Base-by-base conservation (phyloP, 2,113 vertebrate species). In the Xenotilapia longispinis region DNA sequence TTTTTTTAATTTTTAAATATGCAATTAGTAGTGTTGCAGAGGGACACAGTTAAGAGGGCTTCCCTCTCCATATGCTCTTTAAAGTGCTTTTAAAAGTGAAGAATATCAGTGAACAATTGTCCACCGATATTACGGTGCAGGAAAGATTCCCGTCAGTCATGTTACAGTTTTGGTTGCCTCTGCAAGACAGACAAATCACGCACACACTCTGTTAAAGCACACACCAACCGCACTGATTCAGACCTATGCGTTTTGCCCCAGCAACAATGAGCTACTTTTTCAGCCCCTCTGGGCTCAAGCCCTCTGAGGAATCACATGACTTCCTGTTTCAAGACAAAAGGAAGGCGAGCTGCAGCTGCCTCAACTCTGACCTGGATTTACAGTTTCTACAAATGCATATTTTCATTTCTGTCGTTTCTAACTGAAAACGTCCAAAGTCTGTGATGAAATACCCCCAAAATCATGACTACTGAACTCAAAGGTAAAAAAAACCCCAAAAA, bases 321-420 rank as follows among this genome's bases (percentile, higher is more conserved):
- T 96, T 95, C 95, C 95, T 95, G 94, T 88, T 91, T 89, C 91
- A 86, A 93, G 54, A 88, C 89, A 84, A 82, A 87, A 93, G 92
- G 87, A 94, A 93, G 85, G 75, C 88, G 40, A 86, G 85, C 65
- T 82, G 87, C 54, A 88, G 79, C 87, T 88, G 60, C 26, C 73
- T 79, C 26, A 45, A 68, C 88, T 82, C 53, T 73, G 36, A 33
- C 38, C 45, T 58, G 4, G 23, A 28, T 55, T 36, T 53, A 33
- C 49, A 49, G 45, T 57, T 81, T 89, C 47, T 84, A n/a, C 57
- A 57, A 33, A 21, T 23, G 28, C 12, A 12, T 15, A 31, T 68
- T 38, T 15, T 12, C 13, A 13, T 55, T 60, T 84, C 12, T 38
- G 9, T 14, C 4, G 2, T 68, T 78, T 11, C 19, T 7, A 10